Conservation (phyloP, 92 coral and sea anemone genomes). For the Micromussa lordhowensis region DNA sequence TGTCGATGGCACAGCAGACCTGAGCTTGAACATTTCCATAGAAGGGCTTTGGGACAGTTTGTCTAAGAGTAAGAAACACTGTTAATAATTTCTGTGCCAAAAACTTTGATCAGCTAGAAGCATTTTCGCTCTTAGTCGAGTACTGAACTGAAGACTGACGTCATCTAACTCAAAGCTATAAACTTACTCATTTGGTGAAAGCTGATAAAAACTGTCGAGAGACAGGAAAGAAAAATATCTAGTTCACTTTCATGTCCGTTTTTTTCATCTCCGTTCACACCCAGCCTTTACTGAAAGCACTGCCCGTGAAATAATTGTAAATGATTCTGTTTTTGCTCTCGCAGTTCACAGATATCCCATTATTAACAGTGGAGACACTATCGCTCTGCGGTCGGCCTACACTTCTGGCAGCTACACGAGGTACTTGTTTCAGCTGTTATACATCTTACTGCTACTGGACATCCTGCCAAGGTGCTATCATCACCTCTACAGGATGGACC, state of each 20-base stretch:
- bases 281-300: no score
- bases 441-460: slow-evolving; percentile 17
- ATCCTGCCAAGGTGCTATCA: slow-evolving; percentile 45
- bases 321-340: not conserved
- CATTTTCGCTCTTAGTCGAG: no score
- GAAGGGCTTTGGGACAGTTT: slow-evolving; percentile 66
- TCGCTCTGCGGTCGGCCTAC: slow-evolving; percentile 61
- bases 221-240: no score
- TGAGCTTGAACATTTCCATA: slow-evolving; percentile 27
- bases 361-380: slow-evolving; percentile 72
- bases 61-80: slow-evolving; percentile 4
- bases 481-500: slow-evolving; percentile 53
- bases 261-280: not conserved
- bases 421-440: slow-evolving; percentile 57
- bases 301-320: not conserved
- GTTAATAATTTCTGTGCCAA: no score
- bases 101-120: no score
- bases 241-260: not conserved
- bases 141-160: no score
- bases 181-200: no score
- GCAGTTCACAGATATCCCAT: slow-evolving; percentile 64
- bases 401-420: slow-evolving; percentile 38
- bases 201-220: no score
- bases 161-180: no score
- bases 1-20: slow-evolving; percentile 55